Evolutionary conservation across 2,113 vertebrate species (phyloP).

Genomic region (Coracopsis vasa): DNA sequence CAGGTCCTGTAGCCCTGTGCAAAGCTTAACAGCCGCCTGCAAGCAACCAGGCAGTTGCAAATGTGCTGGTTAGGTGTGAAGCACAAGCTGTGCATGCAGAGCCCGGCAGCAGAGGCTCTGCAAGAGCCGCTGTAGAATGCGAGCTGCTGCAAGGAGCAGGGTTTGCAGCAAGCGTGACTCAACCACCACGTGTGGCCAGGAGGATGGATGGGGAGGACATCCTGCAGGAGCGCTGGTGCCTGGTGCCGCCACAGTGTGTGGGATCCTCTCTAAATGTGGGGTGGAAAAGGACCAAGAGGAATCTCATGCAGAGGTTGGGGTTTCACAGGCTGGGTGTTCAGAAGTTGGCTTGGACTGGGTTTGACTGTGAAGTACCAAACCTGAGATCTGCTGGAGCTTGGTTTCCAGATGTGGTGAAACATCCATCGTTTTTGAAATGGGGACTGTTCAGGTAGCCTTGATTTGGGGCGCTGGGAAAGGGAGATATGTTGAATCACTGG

Average conservation of each 20-base stretch:
- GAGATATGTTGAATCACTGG: neutral
- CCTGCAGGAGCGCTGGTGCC: neutral
- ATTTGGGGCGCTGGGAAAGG: fast-evolving
- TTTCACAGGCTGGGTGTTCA: neutral
- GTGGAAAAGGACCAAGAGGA: neutral
- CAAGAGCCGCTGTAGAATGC: neutral
- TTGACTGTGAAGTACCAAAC: neutral
- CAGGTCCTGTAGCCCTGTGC: neutral
- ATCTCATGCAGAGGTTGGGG: neutral
- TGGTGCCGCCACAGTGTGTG: fast-evolving
- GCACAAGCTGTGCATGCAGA: fast-evolving
- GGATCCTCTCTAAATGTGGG: fast-evolving
- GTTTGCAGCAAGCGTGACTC: neutral
- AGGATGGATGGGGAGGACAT: neutral
- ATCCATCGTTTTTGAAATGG: neutral
- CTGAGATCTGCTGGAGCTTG: neutral
- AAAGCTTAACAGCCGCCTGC: neutral
- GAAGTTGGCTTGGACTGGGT: neutral
- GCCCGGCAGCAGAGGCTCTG: neutral
- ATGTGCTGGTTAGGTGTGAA: fast-evolving
- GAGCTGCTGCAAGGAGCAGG: neutral
- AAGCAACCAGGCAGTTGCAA: neutral
- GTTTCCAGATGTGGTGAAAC: neutral
- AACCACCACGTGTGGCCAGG: neutral
- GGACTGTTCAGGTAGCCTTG: neutral